Conservation (phyloP, 2,888 invertebrate species). For the Phymatocera aterrima region DNA sequence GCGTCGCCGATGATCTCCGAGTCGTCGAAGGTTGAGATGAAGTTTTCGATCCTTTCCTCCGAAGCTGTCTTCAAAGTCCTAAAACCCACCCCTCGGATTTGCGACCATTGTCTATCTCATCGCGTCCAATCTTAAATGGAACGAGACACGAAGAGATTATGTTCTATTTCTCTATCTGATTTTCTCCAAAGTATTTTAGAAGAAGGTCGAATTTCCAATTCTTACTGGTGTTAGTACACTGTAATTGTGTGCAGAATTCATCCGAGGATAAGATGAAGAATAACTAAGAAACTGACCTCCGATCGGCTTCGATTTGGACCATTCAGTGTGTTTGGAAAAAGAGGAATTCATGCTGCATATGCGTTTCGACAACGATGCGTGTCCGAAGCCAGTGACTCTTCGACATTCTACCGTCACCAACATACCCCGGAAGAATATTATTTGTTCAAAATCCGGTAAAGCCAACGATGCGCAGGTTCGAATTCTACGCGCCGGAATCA, state of each 20-base stretch:
- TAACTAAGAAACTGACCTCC: neutral
- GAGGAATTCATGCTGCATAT: slow-evolving; percentile 30
- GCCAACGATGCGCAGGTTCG: too few species aligned
- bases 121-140: neutral
- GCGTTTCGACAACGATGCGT: slow-evolving; percentile 10
- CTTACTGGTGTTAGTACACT: neutral
- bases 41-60: slow-evolving; percentile 34
- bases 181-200: neutral
- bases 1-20: slow-evolving; percentile 15
- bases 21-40: slow-evolving; percentile 17
- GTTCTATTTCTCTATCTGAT: neutral
- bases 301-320: neutral
- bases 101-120: neutral
- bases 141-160: neutral
- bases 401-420: neutral
- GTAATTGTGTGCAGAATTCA: neutral
- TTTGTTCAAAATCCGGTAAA: too few species aligned
- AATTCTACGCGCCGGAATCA: too few species aligned
- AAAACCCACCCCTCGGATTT: neutral
- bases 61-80: neutral
- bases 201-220: neutral
- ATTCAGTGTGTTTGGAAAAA: neutral
- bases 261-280: neutral
- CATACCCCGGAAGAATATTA: slow-evolving; percentile 9
- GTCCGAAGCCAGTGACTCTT: neutral